Evolutionary conservation across 1,140 invertebrate genomes (phyloP).

Genomic region (Rhizoglyphus robini): DNA sequence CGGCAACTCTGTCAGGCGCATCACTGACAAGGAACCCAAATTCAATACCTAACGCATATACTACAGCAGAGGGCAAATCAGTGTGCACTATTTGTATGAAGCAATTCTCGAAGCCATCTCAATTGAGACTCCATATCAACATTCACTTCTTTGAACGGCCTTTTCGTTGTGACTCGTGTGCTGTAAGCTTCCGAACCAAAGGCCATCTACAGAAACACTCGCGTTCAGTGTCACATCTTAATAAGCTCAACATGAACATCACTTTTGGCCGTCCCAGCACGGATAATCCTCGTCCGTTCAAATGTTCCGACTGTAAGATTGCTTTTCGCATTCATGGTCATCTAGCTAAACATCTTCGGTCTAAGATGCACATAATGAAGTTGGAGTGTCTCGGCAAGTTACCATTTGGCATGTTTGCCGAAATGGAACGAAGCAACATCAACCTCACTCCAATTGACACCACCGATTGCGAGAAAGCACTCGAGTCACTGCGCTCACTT

Average conservation of each 20-base stretch:
- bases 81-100: slow-evolving; percentile 79
- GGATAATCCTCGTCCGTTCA: slow-evolving; percentile 81
- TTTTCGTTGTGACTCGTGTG: slow-evolving; percentile 77
- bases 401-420: slow-evolving; percentile 87
- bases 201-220: slow-evolving; percentile 84
- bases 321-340: slow-evolving; percentile 92
- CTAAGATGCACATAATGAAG: slow-evolving; percentile 92
- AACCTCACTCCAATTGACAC: slow-evolving; percentile 85
- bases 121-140: slow-evolving; percentile 79
- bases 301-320: slow-evolving; percentile 86
- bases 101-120: slow-evolving; percentile 73
- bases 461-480: slow-evolving; percentile 79
- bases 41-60: background rate
- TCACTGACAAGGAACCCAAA: background rate
- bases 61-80: slow-evolving; percentile 51
- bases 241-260: slow-evolving; percentile 70
- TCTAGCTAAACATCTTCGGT: slow-evolving; percentile 85
- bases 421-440: slow-evolving; percentile 75
- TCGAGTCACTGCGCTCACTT: slow-evolving; percentile 64
- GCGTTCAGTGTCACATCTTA: slow-evolving; percentile 72
- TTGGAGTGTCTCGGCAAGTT: slow-evolving; percentile 82
- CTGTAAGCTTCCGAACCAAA: slow-evolving; percentile 74
- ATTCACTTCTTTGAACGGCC: slow-evolving; percentile 89
- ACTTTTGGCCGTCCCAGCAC: slow-evolving; percentile 67
- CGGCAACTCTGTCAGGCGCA: background rate